Percentiles rank a stretch among this genome's conserved stretches.
Evolutionary conservation across 2,888 invertebrate species (phyloP).

Genomic region (Dolomedes plantarius): DNA sequence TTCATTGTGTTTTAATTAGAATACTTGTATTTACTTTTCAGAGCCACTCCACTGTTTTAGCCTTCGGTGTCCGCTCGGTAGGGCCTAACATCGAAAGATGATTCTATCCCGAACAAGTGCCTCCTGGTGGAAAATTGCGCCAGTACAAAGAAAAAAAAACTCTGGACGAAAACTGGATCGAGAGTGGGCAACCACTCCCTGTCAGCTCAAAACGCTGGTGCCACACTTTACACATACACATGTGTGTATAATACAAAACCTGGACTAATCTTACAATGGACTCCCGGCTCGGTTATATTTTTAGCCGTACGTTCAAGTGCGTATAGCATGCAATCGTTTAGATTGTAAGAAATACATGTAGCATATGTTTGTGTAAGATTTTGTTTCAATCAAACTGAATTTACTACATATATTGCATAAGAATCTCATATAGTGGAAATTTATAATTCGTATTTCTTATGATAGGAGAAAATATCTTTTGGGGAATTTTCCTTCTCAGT

Average conservation of each 20-base stretch:
- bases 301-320: too few species aligned
- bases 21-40: conserved; percentile 19
- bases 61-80: conserved; percentile 62
- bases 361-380: too few species aligned
- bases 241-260: neutral
- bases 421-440: too few species aligned
- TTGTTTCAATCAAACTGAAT: too few species aligned
- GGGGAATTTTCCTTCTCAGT: too few species aligned
- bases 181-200: conserved; percentile 15
- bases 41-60: conserved; percentile 67
- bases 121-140: conserved; percentile 57
- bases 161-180: neutral
- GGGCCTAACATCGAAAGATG: conserved; percentile 64
- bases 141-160: conserved; percentile 23
- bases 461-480: too few species aligned
- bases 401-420: too few species aligned
- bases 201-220: conserved; percentile 62
- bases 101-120: conserved; percentile 59
- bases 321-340: too few species aligned
- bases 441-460: too few species aligned
- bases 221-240: conserved; percentile 29
- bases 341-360: too few species aligned
- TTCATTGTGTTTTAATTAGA: too few species aligned
- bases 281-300: too few species aligned
- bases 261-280: neutral